Conservation (phyloP, 2,888 invertebrate species). For the Meloe dianella region DNA sequence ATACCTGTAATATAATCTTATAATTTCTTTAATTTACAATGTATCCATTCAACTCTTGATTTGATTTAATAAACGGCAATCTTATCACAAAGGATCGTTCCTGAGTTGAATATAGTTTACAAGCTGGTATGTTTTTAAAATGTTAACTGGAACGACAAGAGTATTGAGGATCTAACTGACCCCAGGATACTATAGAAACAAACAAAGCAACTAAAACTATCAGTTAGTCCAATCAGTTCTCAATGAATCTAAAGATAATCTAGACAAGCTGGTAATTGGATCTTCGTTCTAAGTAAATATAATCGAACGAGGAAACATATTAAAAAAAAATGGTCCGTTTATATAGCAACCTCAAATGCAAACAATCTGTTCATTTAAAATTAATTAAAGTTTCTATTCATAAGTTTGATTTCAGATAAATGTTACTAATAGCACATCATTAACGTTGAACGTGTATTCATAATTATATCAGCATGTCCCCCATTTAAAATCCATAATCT, state of each 20-base stretch:
- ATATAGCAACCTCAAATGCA: not conserved
- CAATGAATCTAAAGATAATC: constrained; percentile 28
- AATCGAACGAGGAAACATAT: not conserved
- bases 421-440: not conserved
- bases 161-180: constrained; percentile 15
- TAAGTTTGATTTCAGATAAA: not conserved
- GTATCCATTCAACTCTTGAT: not conserved
- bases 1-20: not conserved
- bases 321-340: not conserved
- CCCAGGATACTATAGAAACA: constrained; percentile 14
- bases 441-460: not conserved
- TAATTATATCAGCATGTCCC: not conserved
- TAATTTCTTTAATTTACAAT: not conserved
- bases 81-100: not conserved
- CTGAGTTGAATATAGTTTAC: constrained; percentile 12
- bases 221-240: constrained; percentile 24
- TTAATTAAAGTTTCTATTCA: too few relatives aligned
- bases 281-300: constrained; percentile 21
- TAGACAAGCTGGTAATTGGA: constrained; percentile 26
- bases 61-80: not conserved
- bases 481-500: not conserved
- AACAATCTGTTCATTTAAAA: not conserved
- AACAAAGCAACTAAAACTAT: constrained; percentile 30
- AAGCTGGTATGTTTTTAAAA: constrained; percentile 27
- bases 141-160: not conserved